Evolutionary conservation across 2,113 vertebrate genomes (phyloP), one percentile per base, ranked within the genome.

Genomic region (Parotia lawesii): DNA sequence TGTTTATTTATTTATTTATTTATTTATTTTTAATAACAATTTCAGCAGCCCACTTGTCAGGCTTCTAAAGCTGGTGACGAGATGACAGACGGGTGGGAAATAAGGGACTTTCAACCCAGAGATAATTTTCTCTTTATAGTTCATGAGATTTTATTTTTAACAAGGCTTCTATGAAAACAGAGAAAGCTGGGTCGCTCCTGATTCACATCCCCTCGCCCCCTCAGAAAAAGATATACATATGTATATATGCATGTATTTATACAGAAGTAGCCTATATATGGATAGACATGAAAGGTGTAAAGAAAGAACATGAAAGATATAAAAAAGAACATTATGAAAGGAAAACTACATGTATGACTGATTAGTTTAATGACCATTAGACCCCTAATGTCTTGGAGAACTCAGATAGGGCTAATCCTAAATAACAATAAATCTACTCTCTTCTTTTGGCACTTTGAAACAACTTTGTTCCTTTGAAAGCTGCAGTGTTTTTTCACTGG

Each of bases 161-260:
- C 65, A 67, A 56, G 17, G 7, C 18, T 75, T 78, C 7, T 29
- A 3, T 64, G 44, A 85, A 60, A 75, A 75, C 2, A 14, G 37
- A 81, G 70, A 57, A 82, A 62, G 8, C 13, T 74, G n/a, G 4
- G 18, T 81, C 11, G 5, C 16, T 84, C 56, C 40, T 38, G 8
- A 78, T 78, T 90, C 37, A 22, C 6, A 12, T 6, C 15, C 33
- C 10, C 12, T 16, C 1, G 0, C 6, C 8, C 6, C 2, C 22
- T 44, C 27, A 28, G 53, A 40, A 62, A 47, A 15, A 48, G 10
- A 37, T 2, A 23, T 19, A 27, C 10, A 12, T 8, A 10, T 9
- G 4, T 24, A 27, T 35, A 14, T 20, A 62, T 48, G 27, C 16
- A 23, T 29, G 15, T 69, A 31, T 22, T 16, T 28, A 31, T 35